Base-by-base conservation (phyloP, 2,797 vertebrate species). In the Halcyon smyrnensis region DNA sequence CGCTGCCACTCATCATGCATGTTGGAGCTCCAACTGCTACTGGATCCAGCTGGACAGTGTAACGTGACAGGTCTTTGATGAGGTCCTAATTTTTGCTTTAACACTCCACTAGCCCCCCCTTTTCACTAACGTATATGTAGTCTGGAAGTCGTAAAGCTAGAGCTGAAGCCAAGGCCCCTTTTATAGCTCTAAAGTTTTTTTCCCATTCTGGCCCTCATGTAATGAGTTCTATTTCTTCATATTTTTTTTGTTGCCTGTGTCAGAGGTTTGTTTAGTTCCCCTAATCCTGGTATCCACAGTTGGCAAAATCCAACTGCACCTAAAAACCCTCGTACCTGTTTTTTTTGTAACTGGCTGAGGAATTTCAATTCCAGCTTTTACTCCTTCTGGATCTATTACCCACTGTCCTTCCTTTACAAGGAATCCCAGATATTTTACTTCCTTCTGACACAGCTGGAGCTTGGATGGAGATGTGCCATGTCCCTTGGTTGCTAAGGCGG, bases 161-260 rank as follows among this genome's bases (percentile, higher is more conserved):
- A 69, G 30, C 12, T 9, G 11, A 87, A 74, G 20, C 24, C 56
- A 65, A 74, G 36, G 21, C 12, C 15, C 4, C 15, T 79, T 62
- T 57, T 53, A 57, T 16, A 67, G 27, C 6, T 91, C 82, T 54
- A 36, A 87, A 89, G 43, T 5, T 71, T 91, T 87, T 76, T 71
- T 16, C 12, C 9, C 3, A 2, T 69, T 50, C 50, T 73, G 36
- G 1, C 2, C 51, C 17, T 20, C 25, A 21, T 24, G 8, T 57
- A 74, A 67, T 67, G 34, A 8, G 12, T 70, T 75, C 34, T 53
- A 9, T 46, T 75, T 62, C 27, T 75, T 67, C 5, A 8, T 43
- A n/a, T n/a, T 43, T 9, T 45, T 45, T 9, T 74, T 51, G 12
- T 70, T 65, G 14, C 27, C 8, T 41, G 25, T 64, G 13, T 28